phyloP scores from a whole-genome alignment of 2,888 invertebrate genomes.

The Heterodera filipjevi region DNA sequence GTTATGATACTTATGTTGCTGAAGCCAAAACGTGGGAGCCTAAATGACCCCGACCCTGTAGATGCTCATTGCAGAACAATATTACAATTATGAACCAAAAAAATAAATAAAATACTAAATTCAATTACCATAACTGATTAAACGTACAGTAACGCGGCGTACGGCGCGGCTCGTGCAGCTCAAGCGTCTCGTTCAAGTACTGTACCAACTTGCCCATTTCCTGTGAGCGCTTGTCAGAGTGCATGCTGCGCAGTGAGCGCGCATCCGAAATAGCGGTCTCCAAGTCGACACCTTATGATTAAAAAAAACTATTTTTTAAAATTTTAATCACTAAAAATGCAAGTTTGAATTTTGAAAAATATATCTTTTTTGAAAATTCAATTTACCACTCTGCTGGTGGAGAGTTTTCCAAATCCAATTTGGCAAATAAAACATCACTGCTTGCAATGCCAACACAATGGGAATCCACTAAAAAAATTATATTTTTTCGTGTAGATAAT shows the following conservation, averaged over 20 bases:
- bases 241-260: constrained; percentile 45
- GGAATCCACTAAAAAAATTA: constrained; percentile 43
- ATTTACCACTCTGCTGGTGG: constrained; percentile 57
- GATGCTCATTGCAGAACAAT: too few relatives aligned
- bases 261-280: constrained; percentile 56
- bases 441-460: constrained; percentile 62
- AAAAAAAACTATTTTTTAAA: neutral
- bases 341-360: neutral
- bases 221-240: constrained; percentile 40
- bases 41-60: too few relatives aligned
- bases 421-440: constrained; percentile 61
- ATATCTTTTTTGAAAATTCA: constrained; percentile 26
- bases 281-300: constrained; percentile 51
- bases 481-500: neutral
- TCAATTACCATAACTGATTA: too few relatives aligned
- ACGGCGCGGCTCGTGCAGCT: constrained; percentile 44
- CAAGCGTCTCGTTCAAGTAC: constrained; percentile 59
- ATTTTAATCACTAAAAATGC: neutral
- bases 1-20: too few relatives aligned
- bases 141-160: constrained; percentile 35
- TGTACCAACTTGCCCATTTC: constrained; percentile 51
- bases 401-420: constrained; percentile 61
- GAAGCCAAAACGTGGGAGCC: too few relatives aligned
- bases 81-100: too few relatives aligned
- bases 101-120: too few relatives aligned